phyloP scores from a whole-genome alignment of 1,140 invertebrate species.

The Leguminivora glycinivorella region DNA sequence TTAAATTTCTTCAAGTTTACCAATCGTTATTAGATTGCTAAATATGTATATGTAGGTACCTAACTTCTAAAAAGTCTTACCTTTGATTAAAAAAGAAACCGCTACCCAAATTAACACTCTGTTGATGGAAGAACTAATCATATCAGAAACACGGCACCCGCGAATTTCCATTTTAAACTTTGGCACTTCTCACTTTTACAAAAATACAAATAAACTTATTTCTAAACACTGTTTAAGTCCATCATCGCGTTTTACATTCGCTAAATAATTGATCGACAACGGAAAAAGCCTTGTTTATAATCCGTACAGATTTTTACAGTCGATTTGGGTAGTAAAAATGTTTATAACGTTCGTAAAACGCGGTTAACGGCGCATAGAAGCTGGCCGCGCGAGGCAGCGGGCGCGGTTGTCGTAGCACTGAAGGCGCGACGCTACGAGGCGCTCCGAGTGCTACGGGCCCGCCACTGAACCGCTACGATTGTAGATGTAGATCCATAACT shows the following conservation, averaged over 20 bases:
- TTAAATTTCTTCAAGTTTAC: no score
- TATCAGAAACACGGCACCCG: conserved; percentile 27
- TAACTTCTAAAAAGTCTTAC: conserved; percentile 42
- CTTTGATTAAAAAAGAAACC: conserved; percentile 39
- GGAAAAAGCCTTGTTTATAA: conserved; percentile 23
- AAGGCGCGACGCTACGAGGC: conserved; percentile 35
- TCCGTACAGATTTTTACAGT: conserved; percentile 29
- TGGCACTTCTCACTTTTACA: conserved; percentile 13
- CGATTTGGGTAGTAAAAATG: conserved; percentile 53
- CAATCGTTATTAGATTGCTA: no score
- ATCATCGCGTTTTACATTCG: background rate
- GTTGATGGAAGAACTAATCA: conserved; percentile 31
- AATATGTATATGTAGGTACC: no score
- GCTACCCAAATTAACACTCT: conserved; percentile 41
- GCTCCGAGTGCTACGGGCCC: conserved; percentile 37
- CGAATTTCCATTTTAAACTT: background rate
- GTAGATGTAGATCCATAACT: conserved; percentile 22
- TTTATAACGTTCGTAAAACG: conserved; percentile 64
- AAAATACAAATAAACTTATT: background rate
- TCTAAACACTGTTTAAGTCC: background rate
- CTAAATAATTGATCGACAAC: background rate
- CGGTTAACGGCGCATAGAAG: conserved; percentile 57
- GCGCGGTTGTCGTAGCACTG: conserved; percentile 57
- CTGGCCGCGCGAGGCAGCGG: conserved; percentile 41
- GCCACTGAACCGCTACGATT: conserved; percentile 8